phyloP scores from a whole-genome alignment of 1,140 invertebrate species.

The Harpegnathos saltator region DNA sequence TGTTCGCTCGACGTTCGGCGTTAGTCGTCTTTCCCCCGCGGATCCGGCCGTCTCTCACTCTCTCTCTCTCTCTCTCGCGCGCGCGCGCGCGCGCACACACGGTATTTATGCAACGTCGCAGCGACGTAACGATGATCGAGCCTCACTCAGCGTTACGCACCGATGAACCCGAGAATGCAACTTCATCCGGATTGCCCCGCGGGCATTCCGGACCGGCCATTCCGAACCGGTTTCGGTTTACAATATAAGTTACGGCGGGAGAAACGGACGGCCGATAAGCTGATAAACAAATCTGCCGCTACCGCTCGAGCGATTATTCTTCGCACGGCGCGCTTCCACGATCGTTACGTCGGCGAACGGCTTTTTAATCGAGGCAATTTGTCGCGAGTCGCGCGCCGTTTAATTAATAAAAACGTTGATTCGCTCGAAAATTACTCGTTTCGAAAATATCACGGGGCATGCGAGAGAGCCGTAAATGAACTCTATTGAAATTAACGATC shows the following conservation, averaged over 20 bases:
- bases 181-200: slow-evolving; percentile 67
- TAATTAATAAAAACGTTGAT: slow-evolving; percentile 66
- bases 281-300: slow-evolving; percentile 77
- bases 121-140: slow-evolving; percentile 66
- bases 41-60: too few relatives aligned
- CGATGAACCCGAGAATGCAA: slow-evolving; percentile 73
- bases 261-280: slow-evolving; percentile 72
- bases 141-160: slow-evolving; percentile 67
- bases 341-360: slow-evolving; percentile 68
- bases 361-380: slow-evolving; percentile 71
- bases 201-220: slow-evolving; percentile 57
- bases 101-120: slow-evolving; percentile 48
- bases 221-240: slow-evolving; percentile 75
- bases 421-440: slow-evolving; percentile 49
- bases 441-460: slow-evolving; percentile 39
- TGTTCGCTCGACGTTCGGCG: neutral
- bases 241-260: slow-evolving; percentile 71
- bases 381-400: slow-evolving; percentile 48
- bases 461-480: slow-evolving; percentile 19
- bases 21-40: neutral
- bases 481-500: slow-evolving; percentile 57
- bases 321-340: slow-evolving; percentile 42
- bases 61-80: too few relatives aligned
- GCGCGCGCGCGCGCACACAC: neutral
- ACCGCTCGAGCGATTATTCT: slow-evolving; percentile 70